Percentiles rank a stretch among this genome's conserved stretches.
Conservation (phyloP, 2,113 vertebrate genomes). For the Spilogale gracilis region DNA sequence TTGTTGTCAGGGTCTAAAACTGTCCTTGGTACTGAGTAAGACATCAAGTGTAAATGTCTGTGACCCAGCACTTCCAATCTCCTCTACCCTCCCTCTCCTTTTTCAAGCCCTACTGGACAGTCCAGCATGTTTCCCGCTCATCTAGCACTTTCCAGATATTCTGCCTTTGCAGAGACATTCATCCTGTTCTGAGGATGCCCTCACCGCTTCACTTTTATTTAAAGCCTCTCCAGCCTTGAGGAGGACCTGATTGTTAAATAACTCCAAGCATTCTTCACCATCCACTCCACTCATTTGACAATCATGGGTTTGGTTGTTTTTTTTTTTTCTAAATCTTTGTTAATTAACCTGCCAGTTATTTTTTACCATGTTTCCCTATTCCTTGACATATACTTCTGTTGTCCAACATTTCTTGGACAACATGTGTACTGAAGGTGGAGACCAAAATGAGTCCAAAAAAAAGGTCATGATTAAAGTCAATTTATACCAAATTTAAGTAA, state of each 20-base stretch:
- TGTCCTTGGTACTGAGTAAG: background rate
- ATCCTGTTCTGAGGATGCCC: background rate
- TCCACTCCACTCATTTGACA: background rate
- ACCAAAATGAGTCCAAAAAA: background rate
- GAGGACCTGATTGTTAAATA: slow-evolving; percentile 11
- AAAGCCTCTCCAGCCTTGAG: background rate
- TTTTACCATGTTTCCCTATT: background rate
- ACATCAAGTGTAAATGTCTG: background rate
- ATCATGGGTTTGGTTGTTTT: slow-evolving; percentile 4
- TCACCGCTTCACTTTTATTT: background rate
- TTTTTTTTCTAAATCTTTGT: background rate
- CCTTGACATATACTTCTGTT: background rate
- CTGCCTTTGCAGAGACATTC: background rate
- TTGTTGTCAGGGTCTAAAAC: background rate
- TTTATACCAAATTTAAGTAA: background rate
- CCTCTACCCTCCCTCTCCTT: background rate
- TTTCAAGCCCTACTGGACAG: background rate
- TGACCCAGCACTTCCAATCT: background rate
- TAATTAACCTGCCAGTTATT: slow-evolving; percentile 12
- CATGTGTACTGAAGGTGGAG: background rate
- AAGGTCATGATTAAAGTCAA: slow-evolving; percentile 34
- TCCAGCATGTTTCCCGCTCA: background rate
- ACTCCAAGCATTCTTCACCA: slow-evolving; percentile 3
- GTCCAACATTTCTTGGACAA: background rate
- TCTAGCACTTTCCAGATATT: background rate